phyloP scores from a whole-genome alignment of 2,888 invertebrate species.

The Coelogynopora nodosa region DNA sequence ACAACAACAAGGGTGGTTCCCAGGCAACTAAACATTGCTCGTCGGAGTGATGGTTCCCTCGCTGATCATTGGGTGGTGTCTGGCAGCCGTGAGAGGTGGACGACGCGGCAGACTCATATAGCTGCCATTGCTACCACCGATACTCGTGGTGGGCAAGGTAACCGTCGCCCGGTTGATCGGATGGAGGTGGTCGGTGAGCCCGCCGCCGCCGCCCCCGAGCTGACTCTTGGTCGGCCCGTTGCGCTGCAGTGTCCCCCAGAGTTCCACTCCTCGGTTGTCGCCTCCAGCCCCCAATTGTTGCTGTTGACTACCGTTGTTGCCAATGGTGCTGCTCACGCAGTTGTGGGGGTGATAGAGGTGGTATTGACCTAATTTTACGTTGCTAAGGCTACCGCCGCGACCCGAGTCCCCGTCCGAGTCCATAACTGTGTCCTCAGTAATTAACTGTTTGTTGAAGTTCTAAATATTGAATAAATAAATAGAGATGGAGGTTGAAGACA shows the following conservation, averaged over 20 bases:
- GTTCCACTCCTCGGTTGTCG: neutral
- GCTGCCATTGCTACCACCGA: neutral
- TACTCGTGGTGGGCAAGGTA: neutral
- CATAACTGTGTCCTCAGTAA: too few species aligned
- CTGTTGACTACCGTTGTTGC: too few species aligned
- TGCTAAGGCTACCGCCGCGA: conserved; percentile 8
- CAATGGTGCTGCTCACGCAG: neutral
- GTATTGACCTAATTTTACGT: neutral
- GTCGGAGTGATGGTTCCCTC: neutral
- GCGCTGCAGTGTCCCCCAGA: neutral
- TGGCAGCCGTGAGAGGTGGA: neutral
- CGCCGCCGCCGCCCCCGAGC: neutral
- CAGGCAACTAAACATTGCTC: conserved; percentile 64
- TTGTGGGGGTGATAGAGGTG: neutral
- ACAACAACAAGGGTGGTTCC: conserved; percentile 37
- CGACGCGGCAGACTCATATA: neutral
- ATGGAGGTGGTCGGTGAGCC: neutral
- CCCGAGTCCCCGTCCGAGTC: conserved; percentile 36
- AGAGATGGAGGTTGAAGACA: too few species aligned
- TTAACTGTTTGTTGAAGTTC: too few species aligned
- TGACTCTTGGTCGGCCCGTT: neutral
- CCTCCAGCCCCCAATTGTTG: neutral
- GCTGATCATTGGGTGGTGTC: neutral
- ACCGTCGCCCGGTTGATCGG: neutral
- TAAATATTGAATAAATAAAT: too few species aligned